Conservation (phyloP, 2,113 vertebrate genomes). For the Podarcis cretensis region DNA sequence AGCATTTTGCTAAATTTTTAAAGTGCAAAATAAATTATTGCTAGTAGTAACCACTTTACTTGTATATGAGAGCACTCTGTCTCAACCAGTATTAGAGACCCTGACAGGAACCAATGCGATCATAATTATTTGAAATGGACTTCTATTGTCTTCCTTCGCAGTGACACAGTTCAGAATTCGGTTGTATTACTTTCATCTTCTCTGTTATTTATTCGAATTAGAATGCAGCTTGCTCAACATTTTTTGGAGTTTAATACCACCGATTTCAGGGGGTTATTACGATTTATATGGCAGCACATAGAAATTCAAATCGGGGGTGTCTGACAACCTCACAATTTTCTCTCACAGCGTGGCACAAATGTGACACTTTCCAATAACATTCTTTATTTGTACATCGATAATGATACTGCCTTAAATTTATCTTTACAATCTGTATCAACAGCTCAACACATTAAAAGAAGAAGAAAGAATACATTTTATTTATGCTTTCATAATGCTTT, state of each 20-base stretch:
- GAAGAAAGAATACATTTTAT: background rate
- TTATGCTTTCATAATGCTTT: background rate
- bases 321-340: background rate
- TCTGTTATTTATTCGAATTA: constrained; percentile 3
- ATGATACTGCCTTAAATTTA: background rate
- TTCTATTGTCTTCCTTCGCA: background rate
- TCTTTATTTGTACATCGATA: background rate
- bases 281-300: background rate
- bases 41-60: background rate
- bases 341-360: background rate
- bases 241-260: background rate
- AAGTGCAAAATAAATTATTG: background rate
- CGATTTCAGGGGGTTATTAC: background rate
- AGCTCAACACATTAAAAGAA: background rate
- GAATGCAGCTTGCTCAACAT: background rate
- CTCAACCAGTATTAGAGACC: background rate
- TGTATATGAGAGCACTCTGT: background rate
- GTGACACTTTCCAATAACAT: background rate
- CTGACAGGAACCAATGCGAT: background rate
- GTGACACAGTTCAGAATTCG: background rate
- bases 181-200: background rate
- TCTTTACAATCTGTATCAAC: background rate
- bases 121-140: background rate
- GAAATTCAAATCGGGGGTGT: background rate
- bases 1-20: background rate